These are phyloP conservation scores for Syngnathus scovelli DNA, from an alignment of 2,113 vertebrate species.

Conservation along the genomic window DNA sequence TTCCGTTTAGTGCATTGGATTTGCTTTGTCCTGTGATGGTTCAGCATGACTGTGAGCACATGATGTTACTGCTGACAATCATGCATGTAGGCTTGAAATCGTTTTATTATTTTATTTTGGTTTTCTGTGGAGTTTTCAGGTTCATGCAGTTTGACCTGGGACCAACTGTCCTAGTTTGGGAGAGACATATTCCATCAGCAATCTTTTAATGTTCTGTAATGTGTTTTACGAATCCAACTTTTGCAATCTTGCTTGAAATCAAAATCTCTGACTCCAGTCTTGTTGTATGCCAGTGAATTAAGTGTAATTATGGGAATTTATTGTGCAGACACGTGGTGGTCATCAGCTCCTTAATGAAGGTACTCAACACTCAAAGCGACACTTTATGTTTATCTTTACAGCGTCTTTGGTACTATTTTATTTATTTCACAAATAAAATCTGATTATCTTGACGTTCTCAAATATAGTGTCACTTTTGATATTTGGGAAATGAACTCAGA, in stretches of 20 bases:
- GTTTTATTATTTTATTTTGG: background rate
- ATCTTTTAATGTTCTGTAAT: background rate
- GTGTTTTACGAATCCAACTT: background rate
- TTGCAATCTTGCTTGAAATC: background rate
- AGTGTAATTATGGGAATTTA: constrained; percentile 30
- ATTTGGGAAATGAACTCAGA: background rate
- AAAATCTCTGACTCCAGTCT: background rate
- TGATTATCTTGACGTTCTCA: background rate
- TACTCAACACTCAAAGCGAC: constrained; percentile 52
- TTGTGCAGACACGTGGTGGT: constrained; percentile 42
- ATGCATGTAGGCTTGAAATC: background rate
- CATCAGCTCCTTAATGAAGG: constrained; percentile 24
- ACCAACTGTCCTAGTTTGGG: background rate
- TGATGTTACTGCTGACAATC: constrained; percentile 4
- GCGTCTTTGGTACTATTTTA: constrained; percentile 68
- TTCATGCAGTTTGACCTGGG: background rate
- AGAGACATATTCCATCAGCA: background rate
- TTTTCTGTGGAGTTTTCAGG: background rate
- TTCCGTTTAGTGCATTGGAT: background rate
- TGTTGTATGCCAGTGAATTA: constrained; percentile 23
- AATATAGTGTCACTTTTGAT: background rate
- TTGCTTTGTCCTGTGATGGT: constrained; percentile 1
- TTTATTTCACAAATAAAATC: constrained; percentile 77
- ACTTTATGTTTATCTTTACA: constrained; percentile 45
- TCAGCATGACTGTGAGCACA: background rate